Evolutionary conservation across 2,113 vertebrate genomes (phyloP), one percentile per base, ranked within the genome.

Genomic region (Merops nubicus): DNA sequence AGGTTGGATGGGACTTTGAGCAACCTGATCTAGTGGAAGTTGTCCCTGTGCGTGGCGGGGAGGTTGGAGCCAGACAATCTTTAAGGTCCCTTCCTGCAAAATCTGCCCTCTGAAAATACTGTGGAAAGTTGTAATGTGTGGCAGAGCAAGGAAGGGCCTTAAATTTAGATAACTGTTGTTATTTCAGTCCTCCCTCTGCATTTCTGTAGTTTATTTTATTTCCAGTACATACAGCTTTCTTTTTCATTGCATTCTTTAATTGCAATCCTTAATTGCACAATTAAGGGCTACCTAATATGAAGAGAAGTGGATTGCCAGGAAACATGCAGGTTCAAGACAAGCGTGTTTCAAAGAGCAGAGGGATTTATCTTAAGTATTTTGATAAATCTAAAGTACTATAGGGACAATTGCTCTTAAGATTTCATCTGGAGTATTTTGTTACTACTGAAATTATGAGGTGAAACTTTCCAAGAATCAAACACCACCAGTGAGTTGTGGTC

Each of bases 221-320:
- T 74, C 48, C 21, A 26, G 18, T 59, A 86, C 18, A 51, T 40
- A 29, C 33, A 81, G 72, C 36, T 31, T 31, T 29, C 3, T 3
- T 63, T 13, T 1, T 1, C 14, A 5, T 2, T 12, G 6, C 11
- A 9, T 50, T 53, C 38, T n/a, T n/a, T n/a, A n/a, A n/a, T n/a
- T n/a, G n/a, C n/a, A n/a, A n/a, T n/a, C n/a, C n/a, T n/a, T 36
- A 69, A 64, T n/a, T 70, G 38, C 56, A 60, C 31, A 70, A 48
- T 31, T 54, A 76, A 56, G 28, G 74, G 31, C 33, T 34, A 77
- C 51, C 47, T 28, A 63, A 50, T 53, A 53, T 26, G 17, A 63
- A 57, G 31, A 53, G 47, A 70, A 93, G 62, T 4, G 10, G 36
- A 16, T 29, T 53, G 14, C 18, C 16, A 68, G 31, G 29, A 51